These are phyloP conservation scores for Megaleporinus macrocephalus DNA, from an alignment of 2,113 vertebrate species.

Conservation along the genomic window DNA sequence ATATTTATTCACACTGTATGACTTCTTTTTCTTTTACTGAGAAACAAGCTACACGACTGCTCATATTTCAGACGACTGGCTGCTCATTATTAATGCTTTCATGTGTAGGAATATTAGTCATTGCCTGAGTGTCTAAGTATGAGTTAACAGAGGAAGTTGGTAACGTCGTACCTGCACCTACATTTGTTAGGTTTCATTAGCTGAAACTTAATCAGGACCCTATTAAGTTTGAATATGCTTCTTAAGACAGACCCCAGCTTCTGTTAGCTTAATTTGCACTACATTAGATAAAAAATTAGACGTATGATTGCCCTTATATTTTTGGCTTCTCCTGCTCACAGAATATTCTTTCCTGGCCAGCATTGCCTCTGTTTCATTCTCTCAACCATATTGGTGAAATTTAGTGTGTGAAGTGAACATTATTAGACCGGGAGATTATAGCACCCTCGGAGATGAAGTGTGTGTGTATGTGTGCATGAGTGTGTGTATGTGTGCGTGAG, in stretches of 20 bases:
- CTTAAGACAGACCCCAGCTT: background rate
- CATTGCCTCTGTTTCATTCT: conserved; percentile 27
- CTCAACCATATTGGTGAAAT: conserved; percentile 31
- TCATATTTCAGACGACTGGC: no score
- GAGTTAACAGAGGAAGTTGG: no score
- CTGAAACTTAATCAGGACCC: no score
- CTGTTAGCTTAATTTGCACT: background rate
- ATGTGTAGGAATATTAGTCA: no score
- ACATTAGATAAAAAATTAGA: background rate
- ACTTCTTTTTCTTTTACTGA: no score
- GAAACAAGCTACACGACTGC: no score
- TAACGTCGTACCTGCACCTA: no score
- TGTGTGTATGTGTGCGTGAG: conserved; percentile 11
- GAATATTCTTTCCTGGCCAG: background rate
- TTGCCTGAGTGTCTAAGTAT: no score
- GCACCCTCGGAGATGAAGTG: conserved; percentile 6
- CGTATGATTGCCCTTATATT: background rate
- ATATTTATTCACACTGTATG: no score
- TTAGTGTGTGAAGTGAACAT: conserved; percentile 35
- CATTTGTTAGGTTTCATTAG: no score
- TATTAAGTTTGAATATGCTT: no score
- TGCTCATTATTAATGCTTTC: no score
- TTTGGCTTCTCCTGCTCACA: background rate
- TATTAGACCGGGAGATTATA: conserved; percentile 41
- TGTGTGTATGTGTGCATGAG: conserved; percentile 8